Evolutionary conservation across 2,113 vertebrate genomes (phyloP).

Genomic region (Callocephalon fimbriatum): DNA sequence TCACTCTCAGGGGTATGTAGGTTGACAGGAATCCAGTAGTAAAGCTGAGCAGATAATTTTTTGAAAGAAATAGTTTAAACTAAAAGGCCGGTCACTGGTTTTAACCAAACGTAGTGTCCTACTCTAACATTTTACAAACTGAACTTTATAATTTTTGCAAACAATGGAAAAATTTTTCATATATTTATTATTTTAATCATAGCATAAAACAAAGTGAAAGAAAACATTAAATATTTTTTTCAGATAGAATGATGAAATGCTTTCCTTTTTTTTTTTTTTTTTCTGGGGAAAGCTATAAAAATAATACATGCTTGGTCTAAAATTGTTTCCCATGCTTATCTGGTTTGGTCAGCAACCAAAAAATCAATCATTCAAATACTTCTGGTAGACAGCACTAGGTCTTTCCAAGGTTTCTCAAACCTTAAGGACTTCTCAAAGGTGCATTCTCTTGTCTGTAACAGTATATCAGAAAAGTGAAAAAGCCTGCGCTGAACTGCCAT

Average conservation of each 20-base stretch:
- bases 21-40: neutral
- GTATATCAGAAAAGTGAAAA: neutral
- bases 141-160: neutral
- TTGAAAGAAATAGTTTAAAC: neutral
- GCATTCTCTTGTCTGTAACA: neutral
- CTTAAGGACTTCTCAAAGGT: neutral
- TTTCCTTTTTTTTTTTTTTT: neutral
- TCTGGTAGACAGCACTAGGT: neutral
- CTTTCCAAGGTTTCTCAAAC: neutral
- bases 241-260: neutral
- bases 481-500: neutral
- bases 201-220: neutral
- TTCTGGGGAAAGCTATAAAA: neutral
- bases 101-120: neutral
- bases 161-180: neutral
- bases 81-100: rapidly evolving
- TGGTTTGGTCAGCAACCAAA: neutral
- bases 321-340: neutral
- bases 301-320: neutral
- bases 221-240: neutral
- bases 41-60: neutral
- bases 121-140: neutral
- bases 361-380: neutral
- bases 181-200: neutral
- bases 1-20: neutral